These are phyloP conservation scores for Steatornis caripensis DNA, from an alignment of 2,113 vertebrate genomes.

Conservation along the genomic window DNA sequence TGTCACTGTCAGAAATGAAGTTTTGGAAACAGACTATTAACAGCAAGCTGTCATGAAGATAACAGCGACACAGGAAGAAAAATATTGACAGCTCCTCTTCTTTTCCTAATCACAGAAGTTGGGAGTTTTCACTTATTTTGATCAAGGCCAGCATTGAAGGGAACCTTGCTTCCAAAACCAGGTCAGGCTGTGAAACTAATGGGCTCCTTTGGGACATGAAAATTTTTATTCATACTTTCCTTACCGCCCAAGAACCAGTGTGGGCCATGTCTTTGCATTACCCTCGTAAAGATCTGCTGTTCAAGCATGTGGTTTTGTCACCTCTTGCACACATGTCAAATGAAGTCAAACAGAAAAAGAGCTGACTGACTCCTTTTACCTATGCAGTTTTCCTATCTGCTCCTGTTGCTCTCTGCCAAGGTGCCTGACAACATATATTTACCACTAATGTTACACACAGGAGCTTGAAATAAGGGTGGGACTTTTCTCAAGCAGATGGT, in stretches of 20 bases:
- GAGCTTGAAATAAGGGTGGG: neutral
- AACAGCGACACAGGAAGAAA: neutral
- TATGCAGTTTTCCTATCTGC: neutral
- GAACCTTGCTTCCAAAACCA: constrained; percentile 28
- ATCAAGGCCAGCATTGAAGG: constrained; percentile 16
- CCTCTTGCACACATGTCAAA: neutral
- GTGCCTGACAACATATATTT: neutral
- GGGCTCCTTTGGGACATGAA: constrained; percentile 28
- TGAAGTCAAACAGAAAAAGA: neutral
- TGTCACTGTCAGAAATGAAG: neutral
- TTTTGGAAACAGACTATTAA: constrained; percentile 27
- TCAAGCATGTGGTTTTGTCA: neutral
- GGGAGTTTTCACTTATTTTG: constrained; percentile 21
- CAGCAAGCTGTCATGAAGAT: neutral
- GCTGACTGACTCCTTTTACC: neutral
- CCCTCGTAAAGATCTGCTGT: neutral
- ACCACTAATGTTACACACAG: neutral
- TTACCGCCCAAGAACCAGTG: neutral
- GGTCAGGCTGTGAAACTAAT: constrained; percentile 48
- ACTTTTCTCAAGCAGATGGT: neutral
- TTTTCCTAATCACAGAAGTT: neutral
- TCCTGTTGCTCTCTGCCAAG: neutral
- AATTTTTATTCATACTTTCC: neutral
- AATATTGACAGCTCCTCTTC: constrained; percentile 32
- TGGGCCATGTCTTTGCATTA: neutral